Conservation (phyloP, 1,140 invertebrate genomes). For the Nautilus pompilius region DNA sequence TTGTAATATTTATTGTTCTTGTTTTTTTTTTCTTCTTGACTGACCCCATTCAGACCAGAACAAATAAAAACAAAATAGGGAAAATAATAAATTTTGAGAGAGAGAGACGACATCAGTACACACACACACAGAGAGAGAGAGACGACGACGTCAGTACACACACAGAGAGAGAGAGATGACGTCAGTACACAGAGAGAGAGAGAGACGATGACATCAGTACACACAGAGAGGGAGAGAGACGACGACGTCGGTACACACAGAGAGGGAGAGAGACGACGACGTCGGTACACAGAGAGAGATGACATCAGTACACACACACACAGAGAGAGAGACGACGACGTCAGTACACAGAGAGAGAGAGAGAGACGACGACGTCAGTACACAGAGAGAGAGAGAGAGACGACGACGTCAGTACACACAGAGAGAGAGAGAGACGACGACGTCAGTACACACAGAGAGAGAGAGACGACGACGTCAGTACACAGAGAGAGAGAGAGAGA, state of each 20-base stretch:
- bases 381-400: background rate
- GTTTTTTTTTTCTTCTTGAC: too few species aligned
- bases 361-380: background rate
- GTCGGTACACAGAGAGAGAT: background rate
- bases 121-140: background rate
- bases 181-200: background rate
- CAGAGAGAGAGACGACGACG: background rate
- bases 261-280: background rate
- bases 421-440: background rate
- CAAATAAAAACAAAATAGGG: too few species aligned
- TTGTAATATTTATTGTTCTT: too few species aligned
- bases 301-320: background rate
- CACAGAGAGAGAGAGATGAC: background rate
- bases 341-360: background rate
- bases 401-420: background rate
- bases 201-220: background rate
- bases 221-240: background rate
- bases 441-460: background rate
- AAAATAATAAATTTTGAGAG: too few species aligned
- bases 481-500: background rate
- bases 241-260: background rate
- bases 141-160: background rate
- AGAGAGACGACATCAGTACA: too few species aligned
- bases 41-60: too few species aligned
- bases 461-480: background rate